A percentile compares a stretch with the other conserved stretches of the same genome.
Evolutionary conservation across 53 echinoderm and acorn worm species (phyloP).

Genomic region (Holothuria leucospilota): DNA sequence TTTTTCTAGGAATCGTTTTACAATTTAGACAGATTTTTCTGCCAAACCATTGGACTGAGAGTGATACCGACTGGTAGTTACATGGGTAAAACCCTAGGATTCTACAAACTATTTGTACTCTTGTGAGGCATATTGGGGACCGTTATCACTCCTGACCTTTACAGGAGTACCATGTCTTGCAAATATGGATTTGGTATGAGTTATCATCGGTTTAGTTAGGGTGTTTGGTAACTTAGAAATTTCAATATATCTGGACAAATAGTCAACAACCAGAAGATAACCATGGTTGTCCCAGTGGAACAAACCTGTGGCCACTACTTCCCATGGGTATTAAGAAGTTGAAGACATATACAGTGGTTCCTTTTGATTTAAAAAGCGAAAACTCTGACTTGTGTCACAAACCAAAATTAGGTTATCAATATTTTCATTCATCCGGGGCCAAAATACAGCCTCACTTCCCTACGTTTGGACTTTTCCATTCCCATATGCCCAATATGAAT

Average conservation of each 20-base stretch:
- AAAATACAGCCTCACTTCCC: constrained; percentile 62
- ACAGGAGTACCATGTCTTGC: constrained; percentile 61
- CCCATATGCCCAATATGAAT: constrained; percentile 52
- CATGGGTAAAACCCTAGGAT: constrained; percentile 30
- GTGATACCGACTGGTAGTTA: constrained; percentile 52
- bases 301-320: constrained; percentile 65
- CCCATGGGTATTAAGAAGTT: constrained; percentile 53
- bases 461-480: constrained; percentile 64
- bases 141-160: constrained; percentile 48
- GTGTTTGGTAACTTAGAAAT: constrained; percentile 40
- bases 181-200: constrained; percentile 51
- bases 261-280: constrained; percentile 67
- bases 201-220: background rate
- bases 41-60: constrained; percentile 76
- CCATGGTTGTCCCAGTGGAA: constrained; percentile 54
- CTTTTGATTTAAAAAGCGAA: constrained; percentile 24
- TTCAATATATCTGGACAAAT: constrained; percentile 66
- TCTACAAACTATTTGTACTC: constrained; percentile 41
- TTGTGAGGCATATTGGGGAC: constrained; percentile 37
- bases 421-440: constrained; percentile 66
- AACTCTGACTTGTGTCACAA: constrained; percentile 51
- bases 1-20: constrained; percentile 33
- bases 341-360: constrained; percentile 46
- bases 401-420: constrained; percentile 44
- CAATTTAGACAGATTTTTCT: constrained; percentile 62